These are phyloP conservation scores for Dunckerocampus dactyliophorus DNA, from an alignment of 2,113 vertebrate genomes.

Conservation along the genomic window DNA sequence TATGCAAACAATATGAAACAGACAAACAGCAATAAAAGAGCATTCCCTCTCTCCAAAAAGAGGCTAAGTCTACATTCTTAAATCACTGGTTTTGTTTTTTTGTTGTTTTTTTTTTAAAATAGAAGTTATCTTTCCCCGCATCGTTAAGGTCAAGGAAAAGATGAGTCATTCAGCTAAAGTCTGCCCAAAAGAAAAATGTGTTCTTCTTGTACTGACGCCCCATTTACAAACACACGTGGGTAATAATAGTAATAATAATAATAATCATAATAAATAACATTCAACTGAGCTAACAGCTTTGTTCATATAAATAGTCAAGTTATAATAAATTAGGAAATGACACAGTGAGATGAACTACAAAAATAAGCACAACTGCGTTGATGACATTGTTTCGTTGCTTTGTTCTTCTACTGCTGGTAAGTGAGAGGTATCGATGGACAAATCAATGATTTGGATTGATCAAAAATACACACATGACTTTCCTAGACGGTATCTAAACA, in stretches of 20 bases:
- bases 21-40: slow-evolving; percentile 87
- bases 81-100: slow-evolving; percentile 75
- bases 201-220: slow-evolving; percentile 75
- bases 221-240: slow-evolving; percentile 74
- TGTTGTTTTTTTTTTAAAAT: slow-evolving; percentile 51
- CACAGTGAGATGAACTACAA: slow-evolving; percentile 78
- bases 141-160: slow-evolving; percentile 61
- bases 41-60: slow-evolving; percentile 79
- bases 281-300: slow-evolving; percentile 74
- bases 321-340: slow-evolving; percentile 79
- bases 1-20: slow-evolving; percentile 82
- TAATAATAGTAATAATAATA: slow-evolving; percentile 62
- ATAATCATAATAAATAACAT: slow-evolving; percentile 77
- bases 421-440: slow-evolving; percentile 48
- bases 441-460: neutral
- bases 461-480: slow-evolving; percentile 65
- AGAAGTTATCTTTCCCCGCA: slow-evolving; percentile 67
- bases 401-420: slow-evolving; percentile 72
- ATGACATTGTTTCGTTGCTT: slow-evolving; percentile 60
- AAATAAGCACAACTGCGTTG: slow-evolving; percentile 85
- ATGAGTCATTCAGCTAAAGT: slow-evolving; percentile 73
- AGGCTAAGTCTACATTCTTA: slow-evolving; percentile 90
- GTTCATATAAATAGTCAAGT: slow-evolving; percentile 84
- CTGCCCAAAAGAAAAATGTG: slow-evolving; percentile 63
- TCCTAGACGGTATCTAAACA: slow-evolving; percentile 69